Evolutionary conservation across 2,113 vertebrate genomes (phyloP), one percentile per base, ranked within the genome.

Genomic region (Thermophis baileyi): DNA sequence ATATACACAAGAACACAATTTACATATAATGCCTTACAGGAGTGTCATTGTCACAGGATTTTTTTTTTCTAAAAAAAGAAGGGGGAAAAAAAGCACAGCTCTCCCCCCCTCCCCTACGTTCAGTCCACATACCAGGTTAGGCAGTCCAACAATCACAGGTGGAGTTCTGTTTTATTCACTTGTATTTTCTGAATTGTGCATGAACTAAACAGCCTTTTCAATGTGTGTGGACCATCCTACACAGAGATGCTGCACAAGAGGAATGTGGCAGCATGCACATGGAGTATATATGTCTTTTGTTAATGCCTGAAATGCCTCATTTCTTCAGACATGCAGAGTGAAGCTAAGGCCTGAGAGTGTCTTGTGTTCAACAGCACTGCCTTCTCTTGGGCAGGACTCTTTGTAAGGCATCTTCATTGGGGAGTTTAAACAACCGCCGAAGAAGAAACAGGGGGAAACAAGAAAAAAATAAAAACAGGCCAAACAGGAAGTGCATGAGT

Each of bases 1-100:
- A 98, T 97, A 97, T 97, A 98, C 97, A 98, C 97, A 98, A 97
- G 97, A 98, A 97, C 97, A 98, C 97, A 97, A 97, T 97, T 97
- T 97, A 98, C 97, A 98, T 97, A 97, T 96, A 97, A 97, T 88
- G 95, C 95, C 97, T 97, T 93, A 63, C 93, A 94, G 92, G 46
- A 81, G 96, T 97, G 95, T 96, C 95, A 89, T 94, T 92, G 93
- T 95, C 91, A 93, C 63, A 20, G 94, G 94, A 92, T 90, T 9
- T 57, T 87, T 57, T 0, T 69, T 94, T 2, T 11, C 12, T n/a
- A n/a, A 81, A 81, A 63, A 81, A 81, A 81, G 35, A 44, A 81
- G 35, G 35, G 74, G 69, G 35, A 0, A 0, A 10, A 74, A 95
- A 96, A 95, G 92, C 94, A 94, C 88, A 90, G 91, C 74, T 94